Percentiles rank a stretch among this genome's conserved stretches.
phyloP scores from a whole-genome alignment of 1,140 invertebrate species.

The Drosophila pandora region DNA sequence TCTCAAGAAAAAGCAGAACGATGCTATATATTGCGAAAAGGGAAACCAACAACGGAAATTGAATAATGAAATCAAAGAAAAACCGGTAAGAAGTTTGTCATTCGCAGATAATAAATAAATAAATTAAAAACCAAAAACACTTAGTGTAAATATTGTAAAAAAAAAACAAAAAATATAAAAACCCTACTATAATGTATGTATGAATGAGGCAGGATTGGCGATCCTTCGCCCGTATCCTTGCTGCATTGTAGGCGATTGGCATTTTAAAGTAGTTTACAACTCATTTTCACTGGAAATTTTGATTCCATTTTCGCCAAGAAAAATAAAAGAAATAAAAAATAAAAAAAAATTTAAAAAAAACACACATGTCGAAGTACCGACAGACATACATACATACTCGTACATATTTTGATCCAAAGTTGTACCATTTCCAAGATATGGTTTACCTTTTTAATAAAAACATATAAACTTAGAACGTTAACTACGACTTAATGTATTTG shows the following conservation, averaged over 20 bases:
- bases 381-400: constrained; percentile 14
- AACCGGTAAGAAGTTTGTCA: constrained; percentile 34
- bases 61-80: constrained; percentile 14
- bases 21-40: constrained; percentile 4
- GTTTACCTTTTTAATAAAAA: constrained; percentile 64
- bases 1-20: constrained; percentile 58
- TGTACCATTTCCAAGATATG: constrained; percentile 52
- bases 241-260: constrained; percentile 60
- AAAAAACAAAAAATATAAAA: constrained; percentile 56
- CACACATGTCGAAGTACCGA: constrained; percentile 22
- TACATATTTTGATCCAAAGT: constrained; percentile 48
- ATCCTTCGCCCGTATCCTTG: constrained; percentile 25
- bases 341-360: constrained; percentile 11
- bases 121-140: constrained; percentile 47
- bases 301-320: constrained; percentile 6
- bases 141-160: constrained; percentile 82
- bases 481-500: constrained; percentile 55
- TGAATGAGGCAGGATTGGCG: constrained; percentile 9
- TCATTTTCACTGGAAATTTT: constrained; percentile 47
- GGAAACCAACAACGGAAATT: constrained; percentile 14
- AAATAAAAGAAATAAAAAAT: not conserved
- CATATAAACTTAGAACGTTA: constrained; percentile 58
- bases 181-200: constrained; percentile 57
- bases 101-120: constrained; percentile 34
- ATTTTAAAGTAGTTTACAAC: constrained; percentile 69